Conservation (phyloP, 2,113 vertebrate species). For the Machaerirhynchus nigripectus region DNA sequence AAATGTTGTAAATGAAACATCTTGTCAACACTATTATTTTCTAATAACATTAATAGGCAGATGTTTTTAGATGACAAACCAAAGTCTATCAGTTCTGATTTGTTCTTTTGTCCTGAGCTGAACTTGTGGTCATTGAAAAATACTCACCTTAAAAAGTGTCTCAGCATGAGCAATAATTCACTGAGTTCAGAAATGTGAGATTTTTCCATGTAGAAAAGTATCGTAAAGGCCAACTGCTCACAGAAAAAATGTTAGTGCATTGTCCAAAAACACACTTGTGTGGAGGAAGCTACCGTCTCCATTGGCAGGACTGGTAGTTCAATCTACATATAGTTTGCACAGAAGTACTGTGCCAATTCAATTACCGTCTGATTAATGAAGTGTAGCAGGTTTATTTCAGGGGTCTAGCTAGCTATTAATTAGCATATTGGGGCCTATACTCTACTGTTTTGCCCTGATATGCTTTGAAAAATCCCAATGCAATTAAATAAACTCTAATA, state of each 20-base stretch:
- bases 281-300: constrained; percentile 41
- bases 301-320: constrained; percentile 67
- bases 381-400: constrained; percentile 81
- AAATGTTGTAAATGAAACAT: constrained; percentile 76
- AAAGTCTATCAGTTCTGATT: constrained; percentile 29
- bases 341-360: constrained; percentile 81
- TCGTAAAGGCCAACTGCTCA: not conserved
- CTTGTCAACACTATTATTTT: constrained; percentile 76
- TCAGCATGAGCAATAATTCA: not conserved
- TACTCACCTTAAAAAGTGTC: constrained; percentile 10
- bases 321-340: constrained; percentile 75
- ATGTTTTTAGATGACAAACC: constrained; percentile 69
- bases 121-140: constrained; percentile 21
- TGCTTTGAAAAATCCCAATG: constrained; percentile 79
- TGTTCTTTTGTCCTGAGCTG: constrained; percentile 44
- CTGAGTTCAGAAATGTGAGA: not conserved
- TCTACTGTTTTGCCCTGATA: constrained; percentile 79
- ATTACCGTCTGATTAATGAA: constrained; percentile 84
- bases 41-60: constrained; percentile 76
- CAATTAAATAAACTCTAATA: constrained; percentile 81
- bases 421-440: constrained; percentile 79
- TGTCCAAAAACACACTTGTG: constrained; percentile 3
- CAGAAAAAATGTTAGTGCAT: not conserved
- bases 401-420: constrained; percentile 81
- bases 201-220: not conserved